These are phyloP conservation scores for Tachina grossa DNA, from an alignment of 2,888 invertebrate species.

Conservation along the genomic window DNA sequence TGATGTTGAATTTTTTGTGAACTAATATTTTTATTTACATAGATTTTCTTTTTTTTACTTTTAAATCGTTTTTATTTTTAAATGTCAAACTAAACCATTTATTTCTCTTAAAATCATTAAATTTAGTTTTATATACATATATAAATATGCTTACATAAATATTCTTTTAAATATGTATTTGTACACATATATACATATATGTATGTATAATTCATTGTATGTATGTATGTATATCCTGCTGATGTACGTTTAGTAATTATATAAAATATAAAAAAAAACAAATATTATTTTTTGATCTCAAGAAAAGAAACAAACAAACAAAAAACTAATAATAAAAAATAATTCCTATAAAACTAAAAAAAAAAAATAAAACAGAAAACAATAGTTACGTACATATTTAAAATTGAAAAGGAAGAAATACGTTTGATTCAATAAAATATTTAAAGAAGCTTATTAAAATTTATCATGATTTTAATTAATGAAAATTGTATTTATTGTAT, in stretches of 20 bases:
- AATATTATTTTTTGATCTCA: conserved; percentile 74
- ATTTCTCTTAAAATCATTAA: conserved; percentile 51
- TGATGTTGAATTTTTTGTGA: conserved; percentile 61
- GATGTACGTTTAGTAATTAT: conserved; percentile 53
- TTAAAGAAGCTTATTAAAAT: conserved; percentile 1
- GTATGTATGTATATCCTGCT: conserved; percentile 24
- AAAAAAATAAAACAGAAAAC: conserved; percentile 17
- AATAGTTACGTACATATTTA: conserved; percentile 26
- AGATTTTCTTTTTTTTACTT: conserved; percentile 39
- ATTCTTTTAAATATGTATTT: conserved; percentile 53
- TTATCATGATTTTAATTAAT: neutral
- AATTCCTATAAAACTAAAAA: conserved; percentile 40
- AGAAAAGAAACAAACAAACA: conserved; percentile 54
- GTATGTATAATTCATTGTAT: conserved; percentile 52
- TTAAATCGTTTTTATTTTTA: conserved; percentile 47
- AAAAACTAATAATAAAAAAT: conserved; percentile 45
- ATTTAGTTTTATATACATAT: conserved; percentile 48
- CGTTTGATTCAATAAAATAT: conserved; percentile 2
- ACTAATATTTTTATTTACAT: conserved; percentile 46
- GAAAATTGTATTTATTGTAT: neutral
- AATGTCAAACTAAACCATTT: conserved; percentile 25
- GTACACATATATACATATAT: conserved; percentile 48
- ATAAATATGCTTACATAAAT: conserved; percentile 59
- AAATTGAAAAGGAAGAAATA: conserved; percentile 15
- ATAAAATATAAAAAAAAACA: conserved; percentile 48